Base-by-base conservation (phyloP, 2,113 vertebrate genomes). In the Oreocharis arfaki region DNA sequence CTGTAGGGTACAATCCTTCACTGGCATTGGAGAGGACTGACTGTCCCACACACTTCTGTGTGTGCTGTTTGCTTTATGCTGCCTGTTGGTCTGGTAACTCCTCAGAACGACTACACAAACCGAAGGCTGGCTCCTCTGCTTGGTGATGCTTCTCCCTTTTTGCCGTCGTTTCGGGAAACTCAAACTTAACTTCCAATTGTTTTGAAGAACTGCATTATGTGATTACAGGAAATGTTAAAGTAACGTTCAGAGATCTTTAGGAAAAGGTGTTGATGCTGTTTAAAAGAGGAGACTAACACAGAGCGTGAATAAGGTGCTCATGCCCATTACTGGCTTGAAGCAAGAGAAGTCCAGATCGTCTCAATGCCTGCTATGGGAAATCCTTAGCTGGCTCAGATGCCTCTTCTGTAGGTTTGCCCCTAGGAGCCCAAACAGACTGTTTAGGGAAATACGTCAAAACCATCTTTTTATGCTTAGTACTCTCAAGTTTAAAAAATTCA, bases 11-110 rank as follows among this genome's bases (percentile, higher is more conserved):
- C 19, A 55, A 7, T 61, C 23, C 50, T 77, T 23, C 39, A 42
- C 13, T 63, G 41, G 3, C 5, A 12, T 1, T 61, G 39, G 26
- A 21, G 78, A 83, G 32, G 16, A 47, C 26, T 37, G 35, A 20
- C 30, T 68, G 0, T 44, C 11, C 17, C 11, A 0, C 6, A 3
- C 8, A 9, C 23, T 61, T 69, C n/a, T 41, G 20, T 21, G 8
- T 20, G 7, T 47, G 35, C 19, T 52, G 5, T 32, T 85, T 79
- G 24, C 37, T 85, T 53, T 33, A 2, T 49, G n/a, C 9, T 85
- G 37, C 33, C 16, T 22, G 10, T 1, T 64, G 57, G 5, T 56
- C 68, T 83, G 56, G 12, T 24, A 60, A 18, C 32, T 46, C 39
- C 49, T 67, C 23, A 55, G 55, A 87, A 22, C 22, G 35, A 50